phyloP scores from a whole-genome alignment of 30 jellyfish, hydroid and myxozoan species.

The Aurelia sp. region DNA sequence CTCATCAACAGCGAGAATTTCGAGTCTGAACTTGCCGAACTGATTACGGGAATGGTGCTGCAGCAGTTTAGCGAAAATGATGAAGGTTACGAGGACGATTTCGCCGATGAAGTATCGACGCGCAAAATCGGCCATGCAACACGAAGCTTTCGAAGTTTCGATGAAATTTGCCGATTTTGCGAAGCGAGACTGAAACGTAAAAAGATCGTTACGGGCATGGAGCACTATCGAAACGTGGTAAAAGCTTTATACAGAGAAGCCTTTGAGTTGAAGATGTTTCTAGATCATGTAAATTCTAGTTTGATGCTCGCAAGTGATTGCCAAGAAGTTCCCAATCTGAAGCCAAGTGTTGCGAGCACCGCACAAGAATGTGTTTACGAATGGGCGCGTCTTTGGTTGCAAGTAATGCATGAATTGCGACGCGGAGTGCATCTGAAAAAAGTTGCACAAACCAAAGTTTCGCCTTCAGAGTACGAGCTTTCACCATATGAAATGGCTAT shows the following conservation, averaged over 20 bases:
- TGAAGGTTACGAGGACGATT: conserved; percentile 89
- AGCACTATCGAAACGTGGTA: conserved; percentile 78
- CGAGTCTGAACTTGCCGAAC: conserved; percentile 80
- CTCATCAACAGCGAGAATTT: conserved; percentile 20
- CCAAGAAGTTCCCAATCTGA: conserved; percentile 25
- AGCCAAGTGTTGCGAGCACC: conserved; percentile 62
- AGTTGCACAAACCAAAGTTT: conserved; percentile 48
- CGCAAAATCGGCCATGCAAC: conserved; percentile 16
- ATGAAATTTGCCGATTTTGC: conserved; percentile 85
- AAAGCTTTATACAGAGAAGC: conserved; percentile 90
- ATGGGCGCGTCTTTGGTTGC: conserved; percentile 94
- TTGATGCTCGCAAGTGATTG: conserved; percentile 48
- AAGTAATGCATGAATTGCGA: conserved; percentile 91
- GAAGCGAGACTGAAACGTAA: conserved; percentile 67
- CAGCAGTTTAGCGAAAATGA: conserved; percentile 75
- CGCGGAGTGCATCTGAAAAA: conserved; percentile 64
- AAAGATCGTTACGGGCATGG: conserved; percentile 53
- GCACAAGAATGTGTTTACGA: conserved; percentile 85
- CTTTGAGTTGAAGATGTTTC: conserved; percentile 81
- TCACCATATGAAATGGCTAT: conserved; percentile 55
- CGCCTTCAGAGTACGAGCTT: conserved; percentile 58
- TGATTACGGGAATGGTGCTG: conserved; percentile 86
- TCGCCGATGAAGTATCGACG: conserved; percentile 59
- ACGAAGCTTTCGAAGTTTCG: conserved; percentile 70
- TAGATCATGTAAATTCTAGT: conserved; percentile 77